Evolutionary conservation across 2,888 invertebrate species (phyloP), one percentile per base, ranked within the genome.

Genomic region (Ptilodon capucinus): DNA sequence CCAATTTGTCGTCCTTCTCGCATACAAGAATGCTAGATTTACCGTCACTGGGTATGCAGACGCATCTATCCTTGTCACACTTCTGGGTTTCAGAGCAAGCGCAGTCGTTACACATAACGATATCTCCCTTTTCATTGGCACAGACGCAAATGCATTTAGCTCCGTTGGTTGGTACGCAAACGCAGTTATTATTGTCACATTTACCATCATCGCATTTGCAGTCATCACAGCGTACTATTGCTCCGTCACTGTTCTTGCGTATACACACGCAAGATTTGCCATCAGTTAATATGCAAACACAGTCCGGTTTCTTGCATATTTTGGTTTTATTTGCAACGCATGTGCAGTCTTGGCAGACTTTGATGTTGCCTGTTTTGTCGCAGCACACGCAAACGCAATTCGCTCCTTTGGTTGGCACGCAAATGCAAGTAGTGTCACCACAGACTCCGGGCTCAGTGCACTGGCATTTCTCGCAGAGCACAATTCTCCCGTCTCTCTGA

Each of bases 11-110:
- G 2, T 45, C 14, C 4, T 49, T 42, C 13, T 45, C 42, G 25
- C 54, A 59, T 0, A 59, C 43, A 3, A 47, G 48, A 4, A 68
- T 21, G 19, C 54, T 64, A 2, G 48, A 43, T 19, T 64, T 60
- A 2, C 64, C 64, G 2, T 51, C 46, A 46, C 76, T 75, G 0
- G 48, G 46, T 1, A 81, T 53, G 19, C 76, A 78, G 16, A 65
- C 45, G 46, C 79, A 79, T 38, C 63, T 54, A 4, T 47, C 48
- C 3, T 36, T 46, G 18, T 53, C 50, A 39, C 74, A 74, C 18
- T 67, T 56, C 19, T 13, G 7, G n/a, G 5, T n/a, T 7, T 1
- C 5, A n/a, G 19, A 19, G 19, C 38, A 38, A 38, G 38, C 2
- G 46, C 80, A 78, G 42, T 70, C 67, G 2, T 63, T 48, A 14